Evolutionary conservation across 2,888 invertebrate genomes (phyloP).

Genomic region (Hydraecia micacea): DNA sequence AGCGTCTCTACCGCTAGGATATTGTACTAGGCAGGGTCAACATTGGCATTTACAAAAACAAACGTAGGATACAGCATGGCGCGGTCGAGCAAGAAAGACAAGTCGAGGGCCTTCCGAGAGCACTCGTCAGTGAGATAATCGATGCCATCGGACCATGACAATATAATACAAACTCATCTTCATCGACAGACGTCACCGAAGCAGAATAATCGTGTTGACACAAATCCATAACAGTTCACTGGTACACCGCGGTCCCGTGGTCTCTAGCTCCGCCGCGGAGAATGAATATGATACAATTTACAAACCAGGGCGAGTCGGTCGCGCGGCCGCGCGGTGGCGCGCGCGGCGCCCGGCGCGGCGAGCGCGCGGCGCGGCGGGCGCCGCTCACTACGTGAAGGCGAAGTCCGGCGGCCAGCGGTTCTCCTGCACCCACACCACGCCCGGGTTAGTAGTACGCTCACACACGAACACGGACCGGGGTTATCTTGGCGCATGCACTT

Average conservation of each 20-base stretch:
- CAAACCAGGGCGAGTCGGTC: constrained; percentile 52
- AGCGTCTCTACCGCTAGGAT: too few species aligned
- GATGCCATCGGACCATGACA: background rate
- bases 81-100: constrained; percentile 8
- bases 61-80: background rate
- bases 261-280: constrained; percentile 50
- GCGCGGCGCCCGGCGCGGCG: constrained; percentile 32
- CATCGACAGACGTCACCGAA: background rate
- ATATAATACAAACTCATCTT: constrained; percentile 36
- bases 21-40: too few species aligned
- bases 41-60: constrained; percentile 17
- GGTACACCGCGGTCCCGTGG: constrained; percentile 16
- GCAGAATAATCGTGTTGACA: constrained; percentile 62
- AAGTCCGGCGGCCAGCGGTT: constrained; percentile 88
- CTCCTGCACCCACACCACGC: constrained; percentile 81
- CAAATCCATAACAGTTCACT: constrained; percentile 76
- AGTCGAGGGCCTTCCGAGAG: background rate
- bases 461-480: constrained; percentile 19
- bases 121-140: background rate
- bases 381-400: constrained; percentile 84
- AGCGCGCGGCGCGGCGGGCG: constrained; percentile 14
- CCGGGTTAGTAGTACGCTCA: constrained; percentile 75
- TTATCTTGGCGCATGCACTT: constrained; percentile 18
- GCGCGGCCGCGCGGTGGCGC: constrained; percentile 38
- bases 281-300: constrained; percentile 78